Evolutionary conservation across 2,113 vertebrate species (phyloP).

Genomic region (rat (Rattus norvegicus)): GRCr8 NC_086036.1:15654001-15654500

Average conservation of each 20-base stretch:
- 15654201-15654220: background rate
- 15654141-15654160: background rate
- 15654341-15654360: background rate
- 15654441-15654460: background rate
- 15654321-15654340: background rate
- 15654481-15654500: constrained; percentile 1
- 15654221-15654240: background rate
- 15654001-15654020: constrained; percentile 48
- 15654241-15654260: background rate
- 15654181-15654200: background rate
- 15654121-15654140: no score
- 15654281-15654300: background rate
- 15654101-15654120: background rate
- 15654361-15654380: background rate
- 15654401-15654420: background rate
- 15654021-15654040: background rate
- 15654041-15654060: background rate
- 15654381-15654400: background rate
- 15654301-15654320: background rate
- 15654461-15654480: background rate
- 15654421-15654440: background rate
- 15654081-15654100: background rate
- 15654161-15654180: background rate
- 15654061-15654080: constrained; percentile 19
- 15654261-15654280: background rate